Base-by-base conservation (phyloP, 2,113 vertebrate species). In the Paramisgurnus dabryanus region DNA sequence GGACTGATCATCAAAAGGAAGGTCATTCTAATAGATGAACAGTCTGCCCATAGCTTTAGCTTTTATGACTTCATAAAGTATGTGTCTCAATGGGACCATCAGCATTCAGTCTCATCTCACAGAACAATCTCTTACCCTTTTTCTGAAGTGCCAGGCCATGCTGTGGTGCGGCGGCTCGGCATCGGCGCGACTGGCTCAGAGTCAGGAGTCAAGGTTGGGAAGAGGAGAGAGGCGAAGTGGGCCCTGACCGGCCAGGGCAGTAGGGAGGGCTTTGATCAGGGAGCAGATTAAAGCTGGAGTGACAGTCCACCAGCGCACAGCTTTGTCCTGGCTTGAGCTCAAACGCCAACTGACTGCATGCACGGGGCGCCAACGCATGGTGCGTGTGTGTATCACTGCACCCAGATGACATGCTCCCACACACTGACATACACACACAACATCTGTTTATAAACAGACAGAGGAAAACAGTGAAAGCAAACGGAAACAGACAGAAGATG, bases 61-160 rank as follows among this genome's bases (percentile, higher is more conserved):
- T 88, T 93, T 92, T 90, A 92, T 85, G 81, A 86, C 87, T 90
- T 90, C 89, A 91, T 91, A 90, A 91, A 90, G 88, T 86, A 87
- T 85, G 83, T 84, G 88, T 91, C 90, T 91, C 90, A 57, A 67
- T 27, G 83, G 89, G 84, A 81, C 76, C 80, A 67, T 84, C 82
- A 80, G 50, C 49, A 53, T 65, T 73, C 41, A 12, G 50, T 82
- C 84, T 70, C 50, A 75, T 82, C 45, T 67, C 76, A 47, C 57
- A 22, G 34, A 67, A 41, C 57, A 18, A 66, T 69, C 67, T 83
- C 60, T 75, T 47, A 41, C 68, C 57, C 67, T 80, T 41, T 78
- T 60, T 34, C 18, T 34, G 15, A 43, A 60, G 66, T 68, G 49
- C 47, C 64, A 79, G 71, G 27, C 66, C 17, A 11, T 3, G 1